Base-by-base conservation (phyloP, 2,888 invertebrate genomes). In the Pyrgus malvae region DNA sequence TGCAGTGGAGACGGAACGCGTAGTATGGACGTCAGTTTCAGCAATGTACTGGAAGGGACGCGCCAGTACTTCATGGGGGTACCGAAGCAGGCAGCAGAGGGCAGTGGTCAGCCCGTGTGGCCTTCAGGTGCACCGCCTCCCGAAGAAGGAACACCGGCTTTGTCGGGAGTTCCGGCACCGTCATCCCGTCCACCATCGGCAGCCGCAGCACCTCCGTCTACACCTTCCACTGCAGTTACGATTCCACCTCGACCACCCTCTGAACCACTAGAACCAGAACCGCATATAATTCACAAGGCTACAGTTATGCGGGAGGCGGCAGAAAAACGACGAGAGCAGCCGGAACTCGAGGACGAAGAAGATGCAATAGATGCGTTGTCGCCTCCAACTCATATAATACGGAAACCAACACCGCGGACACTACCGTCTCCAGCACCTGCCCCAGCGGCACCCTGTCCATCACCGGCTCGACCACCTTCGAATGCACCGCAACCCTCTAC, bases 41-140 rank as follows among this genome's bases (percentile, higher is more conserved):
- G 93, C 88, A 95, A 95, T 93, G 94, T 95, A 89, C 91, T 95
- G 92, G 94, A 95, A 93, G 95, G 94, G 87, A 94, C 94, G 80
- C 94, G 95, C 80, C 95, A 95, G 91, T 95, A 94, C 90, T 95
- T 95, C 85, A 94, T 95, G 92, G 95, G 95, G 78, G 90, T 95
- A 79, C 95, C 95, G 63, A 92, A 91, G 73, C 89, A 89, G 72
- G 84, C 81, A 62, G 74, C 79, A 48, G 77, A 83, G 66, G 71
- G 80, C 66, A 68, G 78, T 71, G 82, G 80, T 31, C 86, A 84
- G 64, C 67, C 78, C 14, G 72, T 76, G 63, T 88, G 87, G 87
- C 76, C 80, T 12, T 66, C 78, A 16, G 75, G 76, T 51, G 74
- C 78, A 42, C 76, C 77, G 29, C 69, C 78, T 37, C 69, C 78